Evolutionary conservation across 2,888 invertebrate genomes (phyloP).

Genomic region (Limnephilus marmoratus): DNA sequence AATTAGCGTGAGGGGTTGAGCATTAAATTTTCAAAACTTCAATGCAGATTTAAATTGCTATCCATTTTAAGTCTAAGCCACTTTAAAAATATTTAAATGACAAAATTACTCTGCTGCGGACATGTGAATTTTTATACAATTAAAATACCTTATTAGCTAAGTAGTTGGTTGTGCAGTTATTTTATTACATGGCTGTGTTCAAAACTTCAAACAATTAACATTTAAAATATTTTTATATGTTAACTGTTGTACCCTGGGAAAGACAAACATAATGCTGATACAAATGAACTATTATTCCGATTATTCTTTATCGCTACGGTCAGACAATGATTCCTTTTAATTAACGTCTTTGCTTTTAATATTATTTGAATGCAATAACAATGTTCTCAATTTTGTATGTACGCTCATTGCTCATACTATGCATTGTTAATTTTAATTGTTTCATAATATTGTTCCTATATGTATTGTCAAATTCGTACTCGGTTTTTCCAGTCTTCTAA

Average conservation of each 20-base stretch:
- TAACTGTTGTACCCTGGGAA: conserved; percentile 26
- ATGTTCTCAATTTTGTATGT: not conserved
- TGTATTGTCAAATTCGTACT: no score
- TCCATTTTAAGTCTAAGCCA: no score
- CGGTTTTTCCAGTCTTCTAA: no score
- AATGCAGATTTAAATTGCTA: not conserved
- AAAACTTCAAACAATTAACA: conserved; percentile 34
- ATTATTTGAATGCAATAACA: not conserved
- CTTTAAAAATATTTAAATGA: not conserved
- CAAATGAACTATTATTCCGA: not conserved
- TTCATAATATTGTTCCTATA: no score
- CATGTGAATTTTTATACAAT: conserved; percentile 35
- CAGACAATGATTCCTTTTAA: not conserved
- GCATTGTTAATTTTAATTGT: not conserved
- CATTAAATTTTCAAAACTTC: not conserved
- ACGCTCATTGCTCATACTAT: not conserved
- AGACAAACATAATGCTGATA: not conserved
- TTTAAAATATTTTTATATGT: not conserved
- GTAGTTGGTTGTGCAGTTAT: not conserved
- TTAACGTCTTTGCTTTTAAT: not conserved
- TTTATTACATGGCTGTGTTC: conserved; percentile 4
- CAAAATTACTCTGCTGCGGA: no score
- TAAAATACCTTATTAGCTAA: not conserved
- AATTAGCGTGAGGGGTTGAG: no score
- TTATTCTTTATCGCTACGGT: not conserved